A percentile compares a stretch with the other conserved stretches of the same genome.
phyloP scores from a whole-genome alignment of 2,113 vertebrate genomes.

The Tympanuchus pallidicinctus region DNA sequence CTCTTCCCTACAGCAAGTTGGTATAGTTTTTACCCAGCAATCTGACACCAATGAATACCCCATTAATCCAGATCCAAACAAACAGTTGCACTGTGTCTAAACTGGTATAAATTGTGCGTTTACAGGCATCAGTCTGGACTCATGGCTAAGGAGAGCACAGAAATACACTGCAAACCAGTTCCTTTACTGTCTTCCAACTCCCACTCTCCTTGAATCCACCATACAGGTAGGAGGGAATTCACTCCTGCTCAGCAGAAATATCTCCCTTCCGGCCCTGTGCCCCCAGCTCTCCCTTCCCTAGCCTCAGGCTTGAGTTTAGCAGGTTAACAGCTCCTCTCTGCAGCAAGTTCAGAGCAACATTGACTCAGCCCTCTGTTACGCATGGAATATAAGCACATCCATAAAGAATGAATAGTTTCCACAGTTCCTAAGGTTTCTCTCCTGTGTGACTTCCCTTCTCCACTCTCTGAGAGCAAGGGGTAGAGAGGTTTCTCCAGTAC shows the following conservation, averaged over 20 bases:
- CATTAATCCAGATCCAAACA: background rate
- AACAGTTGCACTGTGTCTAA: background rate
- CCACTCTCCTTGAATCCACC: background rate
- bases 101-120: background rate
- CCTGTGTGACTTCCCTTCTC: background rate
- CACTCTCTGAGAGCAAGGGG: background rate
- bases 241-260: background rate
- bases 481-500: background rate
- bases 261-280: background rate
- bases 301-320: background rate
- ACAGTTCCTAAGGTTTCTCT: background rate
- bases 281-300: rapidly evolving
- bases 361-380: background rate
- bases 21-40: background rate
- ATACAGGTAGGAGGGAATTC: background rate
- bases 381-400: background rate
- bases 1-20: background rate
- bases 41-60: background rate
- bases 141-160: background rate
- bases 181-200: background rate
- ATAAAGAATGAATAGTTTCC: background rate
- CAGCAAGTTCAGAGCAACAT: background rate
- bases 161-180: background rate
- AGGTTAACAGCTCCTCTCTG: background rate
- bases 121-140: background rate